phyloP scores from a whole-genome alignment of 92 coral and sea anemone species.

The Actinernus sp. region DNA sequence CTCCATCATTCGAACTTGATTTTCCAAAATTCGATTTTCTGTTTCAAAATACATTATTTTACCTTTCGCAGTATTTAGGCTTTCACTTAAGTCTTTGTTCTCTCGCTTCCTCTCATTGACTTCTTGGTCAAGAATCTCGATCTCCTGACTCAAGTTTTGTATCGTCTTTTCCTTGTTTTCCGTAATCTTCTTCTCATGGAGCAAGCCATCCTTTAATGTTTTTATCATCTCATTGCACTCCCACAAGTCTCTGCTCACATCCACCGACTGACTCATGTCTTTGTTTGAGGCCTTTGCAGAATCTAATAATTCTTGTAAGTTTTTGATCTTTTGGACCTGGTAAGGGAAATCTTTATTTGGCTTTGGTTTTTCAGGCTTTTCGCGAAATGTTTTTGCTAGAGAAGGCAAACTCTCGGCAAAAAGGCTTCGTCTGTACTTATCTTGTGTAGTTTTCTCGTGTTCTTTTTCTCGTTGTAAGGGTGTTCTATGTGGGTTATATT shows the following conservation, averaged over 20 bases:
- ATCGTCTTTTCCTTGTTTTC: constrained; percentile 68
- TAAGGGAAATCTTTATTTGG: neutral
- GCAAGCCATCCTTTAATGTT: constrained; percentile 48
- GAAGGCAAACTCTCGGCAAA: too few species aligned
- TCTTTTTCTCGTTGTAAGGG: too few species aligned
- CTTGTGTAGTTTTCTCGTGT: too few species aligned
- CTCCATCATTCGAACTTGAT: constrained; percentile 78
- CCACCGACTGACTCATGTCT: constrained; percentile 2
- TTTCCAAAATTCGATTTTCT: constrained; percentile 66
- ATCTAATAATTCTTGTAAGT: neutral
- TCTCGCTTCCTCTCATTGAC: constrained; percentile 49
- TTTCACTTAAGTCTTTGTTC: constrained; percentile 28
- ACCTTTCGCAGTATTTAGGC: constrained; percentile 36
- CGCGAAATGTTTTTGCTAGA: neutral
- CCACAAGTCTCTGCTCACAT: constrained; percentile 27
- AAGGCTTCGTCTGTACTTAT: too few species aligned
- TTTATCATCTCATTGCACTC: constrained; percentile 56
- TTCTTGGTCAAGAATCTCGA: constrained; percentile 53
- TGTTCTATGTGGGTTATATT: too few species aligned
- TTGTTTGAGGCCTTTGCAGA: constrained; percentile 19
- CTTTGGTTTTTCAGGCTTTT: neutral
- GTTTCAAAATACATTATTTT: constrained; percentile 65
- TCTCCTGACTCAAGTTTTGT: constrained; percentile 64
- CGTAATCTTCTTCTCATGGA: constrained; percentile 53
- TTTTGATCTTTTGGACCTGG: neutral